Base-by-base conservation (phyloP, 2,888 invertebrate genomes). In the Cataglyphis albicans region DNA sequence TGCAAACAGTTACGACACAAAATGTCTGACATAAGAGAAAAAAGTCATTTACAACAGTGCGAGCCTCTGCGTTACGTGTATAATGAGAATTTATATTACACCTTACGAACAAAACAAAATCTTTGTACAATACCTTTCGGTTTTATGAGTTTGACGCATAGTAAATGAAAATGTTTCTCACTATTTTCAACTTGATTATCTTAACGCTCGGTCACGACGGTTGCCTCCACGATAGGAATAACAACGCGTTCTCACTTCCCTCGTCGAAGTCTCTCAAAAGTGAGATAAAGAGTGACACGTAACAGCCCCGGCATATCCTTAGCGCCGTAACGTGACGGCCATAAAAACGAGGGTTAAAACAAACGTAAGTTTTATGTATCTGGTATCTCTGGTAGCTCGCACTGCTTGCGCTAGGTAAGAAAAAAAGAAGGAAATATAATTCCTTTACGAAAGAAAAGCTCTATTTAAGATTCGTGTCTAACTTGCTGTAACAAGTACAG, bases 331-430 rank as follows among this genome's bases (percentile, higher is more conserved):
- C 89, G 89, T 89, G 91, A 92, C 90, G 87, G 87, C 86, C 90
- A 89, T 92, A 92, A 92, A 91, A 89, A 87, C 84, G 85, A 88
- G 88, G 88, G 86, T 89, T 90, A 88, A 90, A 88, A 90, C 90
- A 91, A 92, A 90, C 90, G 90, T 83, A 29, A 87, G 90, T 91
- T 88, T 87, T 90, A 85, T 87, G 86, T 82, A 74, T 59, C 52
- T 52, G 61, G 64, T 52, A 35, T 18, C 52, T 52, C 52, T 52
- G 38, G 64, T 82, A 82, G 57, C 15, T 9, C 29, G 59, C 38
- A 15, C 35, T 29, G 73, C 57, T 73, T 48, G 38, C 57, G 21
- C 12, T 29, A 38, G 41, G 25, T 55, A 48, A 29, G 25, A 55
- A 67, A 48, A 48, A 63, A 32, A 3, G 32, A 44, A 29, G 6